These are phyloP conservation scores for Macrotus californicus DNA, from an alignment of 2,113 vertebrate genomes.

Conservation along the genomic window DNA sequence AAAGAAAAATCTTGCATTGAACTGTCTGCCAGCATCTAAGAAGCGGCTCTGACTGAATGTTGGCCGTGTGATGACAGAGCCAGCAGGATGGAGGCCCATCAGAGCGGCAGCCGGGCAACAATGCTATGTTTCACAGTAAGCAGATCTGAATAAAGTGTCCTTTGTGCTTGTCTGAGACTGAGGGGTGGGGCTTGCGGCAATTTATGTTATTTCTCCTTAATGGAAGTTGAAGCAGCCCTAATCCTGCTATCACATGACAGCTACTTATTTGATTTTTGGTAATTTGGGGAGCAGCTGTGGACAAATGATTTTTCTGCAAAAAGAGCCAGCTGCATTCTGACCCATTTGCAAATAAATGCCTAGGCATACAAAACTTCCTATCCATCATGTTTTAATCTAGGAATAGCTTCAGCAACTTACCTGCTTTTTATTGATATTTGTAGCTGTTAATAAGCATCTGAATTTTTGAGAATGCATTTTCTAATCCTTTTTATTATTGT, in stretches of 20 bases:
- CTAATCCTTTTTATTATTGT: slow-evolving; percentile 25
- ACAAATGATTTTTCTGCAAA: slow-evolving; percentile 57
- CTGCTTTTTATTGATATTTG: slow-evolving; percentile 8
- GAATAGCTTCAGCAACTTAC: not conserved
- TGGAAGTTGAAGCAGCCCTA: slow-evolving; percentile 60
- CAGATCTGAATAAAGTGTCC: slow-evolving; percentile 51
- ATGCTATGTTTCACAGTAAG: slow-evolving; percentile 35
- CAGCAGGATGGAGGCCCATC: slow-evolving; percentile 2
- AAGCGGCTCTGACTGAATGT: not conserved
- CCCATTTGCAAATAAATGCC: slow-evolving; percentile 14
- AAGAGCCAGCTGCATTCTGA: slow-evolving; percentile 56
- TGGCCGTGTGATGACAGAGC: slow-evolving; percentile 10
- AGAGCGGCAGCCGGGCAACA: slow-evolving; percentile 28
- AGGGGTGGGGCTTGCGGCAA: slow-evolving; percentile 30
- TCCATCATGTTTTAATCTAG: not conserved
- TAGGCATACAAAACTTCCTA: not conserved
- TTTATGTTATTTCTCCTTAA: slow-evolving; percentile 61
- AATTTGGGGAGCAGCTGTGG: slow-evolving; percentile 69
- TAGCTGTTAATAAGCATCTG: not conserved
- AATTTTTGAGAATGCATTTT: slow-evolving; percentile 24
- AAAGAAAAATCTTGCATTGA: not conserved
- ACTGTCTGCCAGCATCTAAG: not conserved
- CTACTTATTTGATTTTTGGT: slow-evolving; percentile 64
- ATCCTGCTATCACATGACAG: slow-evolving; percentile 64
- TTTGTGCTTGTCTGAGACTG: slow-evolving; percentile 60